Base-by-base conservation (phyloP, 1,140 invertebrate species). In the Ridgeia piscesae region DNA sequence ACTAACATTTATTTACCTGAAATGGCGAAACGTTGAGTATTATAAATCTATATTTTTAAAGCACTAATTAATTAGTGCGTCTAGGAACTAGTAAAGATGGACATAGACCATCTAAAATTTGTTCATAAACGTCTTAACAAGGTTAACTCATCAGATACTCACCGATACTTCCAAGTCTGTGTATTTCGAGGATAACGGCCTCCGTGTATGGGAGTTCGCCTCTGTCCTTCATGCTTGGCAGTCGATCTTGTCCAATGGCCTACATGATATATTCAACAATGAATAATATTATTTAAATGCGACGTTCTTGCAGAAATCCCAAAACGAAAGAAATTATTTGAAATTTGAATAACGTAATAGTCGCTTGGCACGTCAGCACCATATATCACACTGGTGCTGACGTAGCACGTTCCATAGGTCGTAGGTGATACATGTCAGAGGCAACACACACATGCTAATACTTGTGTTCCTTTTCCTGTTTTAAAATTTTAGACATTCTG, bases 191-290 rank as follows among this genome's bases (percentile, higher is more conserved):
- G 89, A 94, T 92, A 27, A 89, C 93, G n/a, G 95, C 95, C 88
- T 95, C 93, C 17, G 93, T 91, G 91, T 94, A 95, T 1, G 93
- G 92, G 9, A 95, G 92, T 33, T 93, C 92, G 4, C 33, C 35
- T 93, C 92, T 96, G 95, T 99, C 98, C 93, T 98, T 97, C 4
- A 98, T 96, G 31, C 96, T 97, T 0, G 98, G 98, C 94, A 98
- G 96, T 35, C 98, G 97, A 6, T 94, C 91, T 35, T 97, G 97
- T 33, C 98, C 98, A 31, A 99, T 97, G 17, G 17, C 33, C 58
- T 77, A 31, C 11, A 77, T 31, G 4, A 31, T 77, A 77, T 27
- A 31, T 2, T 31, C 11, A 27, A 31, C 14, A 9, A 77, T 77
- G 4, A 31, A 77, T 31, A 77, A 8, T 77, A 21, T 77, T 9